Conservation (phyloP, 2,888 invertebrate genomes). For the Octonoba sinensis region DNA sequence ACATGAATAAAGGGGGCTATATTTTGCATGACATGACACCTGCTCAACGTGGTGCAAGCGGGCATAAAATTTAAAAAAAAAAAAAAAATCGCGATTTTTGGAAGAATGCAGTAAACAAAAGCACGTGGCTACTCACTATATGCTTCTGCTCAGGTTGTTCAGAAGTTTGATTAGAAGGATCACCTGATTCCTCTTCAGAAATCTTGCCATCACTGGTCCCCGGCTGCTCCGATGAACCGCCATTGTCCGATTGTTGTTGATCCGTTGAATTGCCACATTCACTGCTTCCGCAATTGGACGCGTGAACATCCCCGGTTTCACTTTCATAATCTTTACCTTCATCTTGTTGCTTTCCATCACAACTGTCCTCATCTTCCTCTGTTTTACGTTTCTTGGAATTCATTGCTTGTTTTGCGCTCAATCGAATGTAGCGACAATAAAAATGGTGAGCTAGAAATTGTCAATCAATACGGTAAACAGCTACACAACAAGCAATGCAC, state of each 20-base stretch:
- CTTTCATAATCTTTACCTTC: constrained; percentile 31
- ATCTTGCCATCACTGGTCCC: constrained; percentile 46
- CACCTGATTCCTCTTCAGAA: constrained; percentile 22
- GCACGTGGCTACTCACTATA: constrained; percentile 62
- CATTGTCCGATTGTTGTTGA: constrained; percentile 61
- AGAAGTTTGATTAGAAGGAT: constrained; percentile 9
- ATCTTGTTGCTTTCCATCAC: constrained; percentile 32
- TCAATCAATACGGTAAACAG: constrained; percentile 63
- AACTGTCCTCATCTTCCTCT: constrained; percentile 54
- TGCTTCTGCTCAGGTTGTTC: constrained; percentile 42
- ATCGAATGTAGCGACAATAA: constrained; percentile 17
- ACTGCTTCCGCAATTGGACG: constrained; percentile 49
- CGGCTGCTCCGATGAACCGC: constrained; percentile 54
- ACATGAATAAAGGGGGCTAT: too few species aligned
- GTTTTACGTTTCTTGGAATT: constrained; percentile 58
- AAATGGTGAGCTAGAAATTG: constrained; percentile 40
- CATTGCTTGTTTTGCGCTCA: constrained; percentile 17
- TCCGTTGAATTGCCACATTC: constrained; percentile 56
- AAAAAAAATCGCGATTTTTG: neutral
- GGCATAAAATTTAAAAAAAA: neutral
- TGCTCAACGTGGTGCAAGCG: neutral
- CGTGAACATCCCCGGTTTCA: constrained; percentile 45
- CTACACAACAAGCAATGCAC: constrained; percentile 62
- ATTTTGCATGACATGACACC: neutral
- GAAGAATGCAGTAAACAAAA: constrained; percentile 47